phyloP scores from a whole-genome alignment of 2,113 vertebrate genomes.

The Dipodomys ordii region DNA sequence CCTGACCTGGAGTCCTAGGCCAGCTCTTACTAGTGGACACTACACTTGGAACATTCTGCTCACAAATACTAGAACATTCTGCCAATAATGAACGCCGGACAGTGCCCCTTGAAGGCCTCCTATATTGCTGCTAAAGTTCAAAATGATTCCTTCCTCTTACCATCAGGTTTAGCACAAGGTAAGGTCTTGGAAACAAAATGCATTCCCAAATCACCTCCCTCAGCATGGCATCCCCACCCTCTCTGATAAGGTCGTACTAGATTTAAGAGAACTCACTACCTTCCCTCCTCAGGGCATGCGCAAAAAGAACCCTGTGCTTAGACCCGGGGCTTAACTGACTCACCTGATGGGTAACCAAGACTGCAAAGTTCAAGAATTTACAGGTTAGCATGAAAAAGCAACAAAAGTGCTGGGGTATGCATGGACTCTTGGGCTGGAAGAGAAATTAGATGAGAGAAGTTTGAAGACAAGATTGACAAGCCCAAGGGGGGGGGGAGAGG shows the following conservation, averaged over 20 bases:
- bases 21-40: fast-evolving
- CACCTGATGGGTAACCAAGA: background rate
- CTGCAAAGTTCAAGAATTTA: background rate
- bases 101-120: background rate
- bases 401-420: background rate
- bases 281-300: background rate
- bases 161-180: background rate
- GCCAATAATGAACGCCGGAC: background rate
- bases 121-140: background rate
- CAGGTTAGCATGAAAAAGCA: background rate
- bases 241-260: background rate
- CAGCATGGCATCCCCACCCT: background rate
- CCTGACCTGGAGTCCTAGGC: fast-evolving
- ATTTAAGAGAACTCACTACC: background rate
- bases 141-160: background rate
- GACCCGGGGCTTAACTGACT: background rate
- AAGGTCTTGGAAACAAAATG: background rate
- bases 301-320: background rate
- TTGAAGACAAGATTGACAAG: background rate
- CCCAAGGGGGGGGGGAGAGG: too few species aligned
- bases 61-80: background rate
- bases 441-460: background rate
- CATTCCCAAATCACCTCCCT: background rate
- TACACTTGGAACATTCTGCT: background rate
- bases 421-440: too few species aligned